Base-by-base conservation (phyloP, 2,797 vertebrate genomes). In the Scleropages formosus region DNA sequence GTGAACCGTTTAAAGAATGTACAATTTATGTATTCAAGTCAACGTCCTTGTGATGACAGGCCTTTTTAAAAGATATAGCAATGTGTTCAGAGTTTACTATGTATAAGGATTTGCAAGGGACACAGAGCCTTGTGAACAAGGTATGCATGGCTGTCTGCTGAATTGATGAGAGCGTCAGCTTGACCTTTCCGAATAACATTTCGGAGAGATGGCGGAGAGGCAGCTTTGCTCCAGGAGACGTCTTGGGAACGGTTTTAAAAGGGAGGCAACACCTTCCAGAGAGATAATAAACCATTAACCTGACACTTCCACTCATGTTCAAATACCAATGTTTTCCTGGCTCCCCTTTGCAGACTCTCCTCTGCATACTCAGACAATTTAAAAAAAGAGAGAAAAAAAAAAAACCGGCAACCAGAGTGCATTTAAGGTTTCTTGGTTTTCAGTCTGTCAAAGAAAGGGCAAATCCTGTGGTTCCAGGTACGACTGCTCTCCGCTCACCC, bases 401-500 rank as follows among this genome's bases (percentile, higher is more conserved):
- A 11, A 3, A 27, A 22, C 10, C 47, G 65, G 22, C 15, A 20
- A 9, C 44, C 49, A 26, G 12, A 31, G 46, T 53, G 26, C 26
- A 31, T 62, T 16, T 56, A 46, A 53, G 59, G 65, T 51, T 66
- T 27, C 20, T 13, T 75, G 46, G 44, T 9, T 56, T 60, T 60
- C 56, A 60, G 70, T 59, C 13, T 26, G 7, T 64, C 47, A 71
- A 70, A 64, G 56, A 27, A 8, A 68, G 39, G 53, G 26, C 12
- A 60, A 58, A 64, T 60, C 49, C 71, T 60, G 20, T 39, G 20
- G 65, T 44, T 59, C 20, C 13, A 10, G 8, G 44, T 60, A 44
- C 46, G 64, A 69, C 72, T 78, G 67, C 51, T 47, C 74, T 70
- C 74, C 46, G 58, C 65, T 22, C 59, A 15, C 66, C 47, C 66